A percentile compares a stretch with the other conserved stretches of the same genome.
phyloP scores from a whole-genome alignment of 2,797 vertebrate species.

The Argentina silus region DNA sequence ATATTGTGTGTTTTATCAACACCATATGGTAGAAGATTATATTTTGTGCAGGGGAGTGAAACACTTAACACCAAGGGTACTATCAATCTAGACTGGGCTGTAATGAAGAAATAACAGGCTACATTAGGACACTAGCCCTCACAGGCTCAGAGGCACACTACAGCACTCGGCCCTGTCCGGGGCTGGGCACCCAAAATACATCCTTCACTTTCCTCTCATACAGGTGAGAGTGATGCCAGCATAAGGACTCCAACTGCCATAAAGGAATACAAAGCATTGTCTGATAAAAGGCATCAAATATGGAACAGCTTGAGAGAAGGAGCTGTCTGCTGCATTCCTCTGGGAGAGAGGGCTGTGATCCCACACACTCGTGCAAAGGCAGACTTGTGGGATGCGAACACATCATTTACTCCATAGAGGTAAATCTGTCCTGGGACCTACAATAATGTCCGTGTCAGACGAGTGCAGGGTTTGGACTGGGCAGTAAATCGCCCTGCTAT shows the following conservation, averaged over 20 bases:
- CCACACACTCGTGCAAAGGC: background rate
- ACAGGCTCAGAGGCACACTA: background rate
- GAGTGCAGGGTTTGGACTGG: background rate
- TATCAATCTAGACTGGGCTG: slow-evolving; percentile 16
- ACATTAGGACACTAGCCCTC: background rate
- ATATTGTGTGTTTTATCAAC: slow-evolving; percentile 44
- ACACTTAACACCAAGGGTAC: slow-evolving; percentile 16
- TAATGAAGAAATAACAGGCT: slow-evolving; percentile 9
- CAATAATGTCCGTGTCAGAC: background rate
- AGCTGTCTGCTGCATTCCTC: background rate
- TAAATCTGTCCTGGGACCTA: background rate
- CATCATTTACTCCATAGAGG: background rate
- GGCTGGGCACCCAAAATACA: background rate
- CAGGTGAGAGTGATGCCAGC: background rate
- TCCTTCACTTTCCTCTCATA: background rate
- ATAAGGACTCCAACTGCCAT: background rate
- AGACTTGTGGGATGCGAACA: background rate
- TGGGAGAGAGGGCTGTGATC: background rate
- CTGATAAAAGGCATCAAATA: background rate
- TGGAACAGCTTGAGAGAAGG: background rate
- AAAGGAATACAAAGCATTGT: background rate
- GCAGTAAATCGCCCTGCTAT: background rate
- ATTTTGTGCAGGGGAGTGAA: slow-evolving; percentile 32
- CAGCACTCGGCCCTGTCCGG: background rate
- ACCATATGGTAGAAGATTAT: slow-evolving; percentile 40